Percentiles rank a stretch among this genome's conserved stretches.
These are phyloP conservation scores for Motacilla tschutschensis DNA, from an alignment of 2,113 vertebrate species.

Conservation along the genomic window DNA sequence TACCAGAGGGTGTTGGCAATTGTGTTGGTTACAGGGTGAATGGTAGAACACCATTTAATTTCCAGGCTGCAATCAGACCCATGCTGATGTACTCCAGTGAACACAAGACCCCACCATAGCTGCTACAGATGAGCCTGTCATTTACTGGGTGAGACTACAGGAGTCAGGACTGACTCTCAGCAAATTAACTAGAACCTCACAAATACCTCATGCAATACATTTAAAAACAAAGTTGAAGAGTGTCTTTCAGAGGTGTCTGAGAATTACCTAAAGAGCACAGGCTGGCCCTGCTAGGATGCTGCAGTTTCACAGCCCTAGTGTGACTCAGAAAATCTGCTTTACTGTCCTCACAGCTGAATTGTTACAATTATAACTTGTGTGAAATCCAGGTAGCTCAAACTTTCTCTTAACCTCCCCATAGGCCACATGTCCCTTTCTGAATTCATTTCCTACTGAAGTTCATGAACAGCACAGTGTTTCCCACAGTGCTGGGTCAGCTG, in stretches of 20 bases:
- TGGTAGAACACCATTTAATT: background rate
- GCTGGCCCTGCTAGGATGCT: background rate
- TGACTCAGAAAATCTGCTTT: background rate
- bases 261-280: background rate
- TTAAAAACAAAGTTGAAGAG: background rate
- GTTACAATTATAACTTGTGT: background rate
- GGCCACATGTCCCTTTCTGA: background rate
- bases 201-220: background rate
- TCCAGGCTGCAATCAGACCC: conserved; percentile 2
- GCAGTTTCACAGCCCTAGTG: fast-evolving
- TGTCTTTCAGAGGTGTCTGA: background rate
- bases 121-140: background rate
- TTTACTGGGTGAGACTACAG: background rate
- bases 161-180: background rate
- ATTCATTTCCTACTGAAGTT: background rate
- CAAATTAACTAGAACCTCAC: background rate
- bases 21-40: background rate
- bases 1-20: background rate
- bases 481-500: background rate
- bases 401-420: background rate
- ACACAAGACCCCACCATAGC: background rate
- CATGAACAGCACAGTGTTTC: background rate
- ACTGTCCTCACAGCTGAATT: background rate
- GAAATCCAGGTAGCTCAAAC: background rate
- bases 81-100: background rate